These are phyloP conservation scores for Poecilobothrus nobilitatus DNA, from an alignment of 2,888 invertebrate species.

Conservation along the genomic window DNA sequence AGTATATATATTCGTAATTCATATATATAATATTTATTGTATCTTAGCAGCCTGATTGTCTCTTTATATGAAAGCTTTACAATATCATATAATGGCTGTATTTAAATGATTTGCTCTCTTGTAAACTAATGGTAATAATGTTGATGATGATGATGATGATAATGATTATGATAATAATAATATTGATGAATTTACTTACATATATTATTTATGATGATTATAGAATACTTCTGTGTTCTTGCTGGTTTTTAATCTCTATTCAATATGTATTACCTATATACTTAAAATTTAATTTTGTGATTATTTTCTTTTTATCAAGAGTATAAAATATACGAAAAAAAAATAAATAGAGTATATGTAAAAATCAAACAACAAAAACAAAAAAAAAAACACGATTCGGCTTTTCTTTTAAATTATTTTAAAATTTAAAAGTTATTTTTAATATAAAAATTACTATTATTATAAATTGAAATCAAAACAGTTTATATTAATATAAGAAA, in stretches of 20 bases:
- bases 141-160: background rate
- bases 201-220: background rate
- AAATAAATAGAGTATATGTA: too few species aligned
- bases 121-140: too few species aligned
- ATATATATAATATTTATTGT: background rate
- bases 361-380: background rate
- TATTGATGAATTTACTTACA: background rate
- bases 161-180: background rate
- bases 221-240: background rate
- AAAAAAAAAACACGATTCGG: background rate
- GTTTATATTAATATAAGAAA: too few species aligned
- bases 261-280: background rate
- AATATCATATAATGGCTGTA: background rate
- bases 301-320: background rate
- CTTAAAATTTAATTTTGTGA: background rate
- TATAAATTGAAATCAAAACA: too few species aligned
- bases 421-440: too few species aligned
- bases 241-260: background rate
- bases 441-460: too few species aligned
- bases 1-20: background rate
- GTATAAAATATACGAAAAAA: too few species aligned
- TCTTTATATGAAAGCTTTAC: background rate
- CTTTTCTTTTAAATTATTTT: background rate
- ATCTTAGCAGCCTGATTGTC: background rate
- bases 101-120: too few species aligned